phyloP scores from a whole-genome alignment of 2,797 vertebrate species.

The Agapornis canus region DNA sequence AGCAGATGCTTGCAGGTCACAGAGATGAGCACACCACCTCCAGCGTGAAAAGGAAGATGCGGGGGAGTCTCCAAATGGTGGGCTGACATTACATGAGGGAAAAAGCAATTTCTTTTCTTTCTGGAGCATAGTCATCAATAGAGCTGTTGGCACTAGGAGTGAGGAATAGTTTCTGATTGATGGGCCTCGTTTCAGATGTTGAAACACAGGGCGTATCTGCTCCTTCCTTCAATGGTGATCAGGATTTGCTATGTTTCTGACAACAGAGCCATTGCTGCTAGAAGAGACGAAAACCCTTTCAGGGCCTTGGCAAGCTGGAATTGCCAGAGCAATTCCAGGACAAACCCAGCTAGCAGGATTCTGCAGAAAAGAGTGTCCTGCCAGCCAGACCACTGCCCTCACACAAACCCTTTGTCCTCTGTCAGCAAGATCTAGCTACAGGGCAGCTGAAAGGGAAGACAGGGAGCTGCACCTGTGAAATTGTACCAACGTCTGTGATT shows the following conservation, averaged over 20 bases:
- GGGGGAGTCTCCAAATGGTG: constrained; percentile 26
- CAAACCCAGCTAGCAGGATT: background rate
- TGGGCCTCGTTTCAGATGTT: constrained; percentile 33
- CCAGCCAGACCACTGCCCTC: background rate
- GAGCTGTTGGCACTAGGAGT: background rate
- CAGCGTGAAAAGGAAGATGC: constrained; percentile 54
- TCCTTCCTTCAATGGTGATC: background rate
- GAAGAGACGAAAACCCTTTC: background rate
- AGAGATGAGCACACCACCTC: constrained; percentile 54
- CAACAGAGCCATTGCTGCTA: background rate
- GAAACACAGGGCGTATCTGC: constrained; percentile 29
- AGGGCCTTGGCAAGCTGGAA: background rate
- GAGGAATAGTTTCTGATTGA: constrained; percentile 39
- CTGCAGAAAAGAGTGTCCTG: background rate
- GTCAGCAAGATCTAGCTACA: fast-evolving
- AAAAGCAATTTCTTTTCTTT: constrained; percentile 56
- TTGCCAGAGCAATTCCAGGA: background rate
- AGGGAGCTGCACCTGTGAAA: background rate
- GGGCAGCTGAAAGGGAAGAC: background rate
- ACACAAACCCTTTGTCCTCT: background rate
- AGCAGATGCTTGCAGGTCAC: constrained; percentile 75
- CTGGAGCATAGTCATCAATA: constrained; percentile 3
- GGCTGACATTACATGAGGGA: constrained; percentile 7
- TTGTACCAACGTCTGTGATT: background rate
- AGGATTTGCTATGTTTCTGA: constrained; percentile 43